Conservation (phyloP, 2,888 invertebrate species). For the Actias luna region DNA sequence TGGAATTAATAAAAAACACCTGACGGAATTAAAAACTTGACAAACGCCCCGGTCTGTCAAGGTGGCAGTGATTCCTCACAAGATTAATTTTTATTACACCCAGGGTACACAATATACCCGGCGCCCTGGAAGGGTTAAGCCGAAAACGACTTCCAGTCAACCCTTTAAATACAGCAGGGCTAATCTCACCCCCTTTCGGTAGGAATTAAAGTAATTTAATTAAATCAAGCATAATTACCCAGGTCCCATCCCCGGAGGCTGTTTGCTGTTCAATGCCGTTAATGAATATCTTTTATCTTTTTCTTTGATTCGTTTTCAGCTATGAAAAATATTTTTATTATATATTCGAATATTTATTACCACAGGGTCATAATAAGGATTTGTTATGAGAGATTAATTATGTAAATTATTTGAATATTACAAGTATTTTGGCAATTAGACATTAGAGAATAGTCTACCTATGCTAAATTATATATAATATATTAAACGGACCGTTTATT, state of each 20-base stretch:
- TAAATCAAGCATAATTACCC: constrained; percentile 57
- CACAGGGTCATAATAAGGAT: neutral
- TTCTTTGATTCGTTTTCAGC: constrained; percentile 5
- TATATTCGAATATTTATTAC: neutral
- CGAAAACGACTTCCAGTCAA: constrained; percentile 28
- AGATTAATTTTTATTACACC: constrained; percentile 33
- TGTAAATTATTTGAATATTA: too few species aligned
- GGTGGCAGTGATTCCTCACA: constrained; percentile 30
- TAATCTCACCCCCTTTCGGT: constrained; percentile 48
- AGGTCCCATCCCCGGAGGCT: constrained; percentile 23
- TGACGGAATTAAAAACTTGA: neutral
- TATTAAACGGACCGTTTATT: too few species aligned
- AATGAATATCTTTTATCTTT: constrained; percentile 15
- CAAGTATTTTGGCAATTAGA: too few species aligned
- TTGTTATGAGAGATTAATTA: neutral
- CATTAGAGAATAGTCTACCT: too few species aligned
- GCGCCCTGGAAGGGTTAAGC: constrained; percentile 32
- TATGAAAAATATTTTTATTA: neutral
- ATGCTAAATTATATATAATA: too few species aligned
- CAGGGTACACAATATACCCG: constrained; percentile 27
- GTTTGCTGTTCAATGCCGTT: neutral
- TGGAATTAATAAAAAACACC: neutral
- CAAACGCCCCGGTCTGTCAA: constrained; percentile 14
- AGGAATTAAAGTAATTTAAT: constrained; percentile 55
- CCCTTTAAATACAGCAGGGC: constrained; percentile 32